A percentile compares a stretch with the other conserved stretches of the same genome.
phyloP scores from a whole-genome alignment of 1,140 invertebrate species.

The Brachionus asplanchnoidis region DNA sequence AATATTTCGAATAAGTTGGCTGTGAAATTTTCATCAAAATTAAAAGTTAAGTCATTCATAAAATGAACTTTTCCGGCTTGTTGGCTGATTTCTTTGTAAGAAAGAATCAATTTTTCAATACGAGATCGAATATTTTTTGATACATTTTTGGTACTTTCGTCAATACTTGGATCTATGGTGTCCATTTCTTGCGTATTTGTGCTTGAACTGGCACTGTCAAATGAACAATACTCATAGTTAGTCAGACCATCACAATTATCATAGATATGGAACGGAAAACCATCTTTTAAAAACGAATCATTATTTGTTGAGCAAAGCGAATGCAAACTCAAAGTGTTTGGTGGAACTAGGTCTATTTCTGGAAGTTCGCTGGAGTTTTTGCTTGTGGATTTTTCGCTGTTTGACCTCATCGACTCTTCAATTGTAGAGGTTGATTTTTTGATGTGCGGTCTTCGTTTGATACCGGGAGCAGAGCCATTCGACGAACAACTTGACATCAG shows the following conservation, averaged over 20 bases:
- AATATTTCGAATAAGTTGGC: neutral
- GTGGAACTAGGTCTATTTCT: neutral
- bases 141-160: neutral
- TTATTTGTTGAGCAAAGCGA: slow-evolving; percentile 7
- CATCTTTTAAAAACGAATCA: slow-evolving; percentile 1
- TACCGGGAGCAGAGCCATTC: neutral
- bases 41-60: slow-evolving; percentile 11
- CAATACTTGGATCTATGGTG: neutral
- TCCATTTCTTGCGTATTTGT: slow-evolving; percentile 24
- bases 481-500: slow-evolving; percentile 7
- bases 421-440: neutral
- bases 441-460: neutral
- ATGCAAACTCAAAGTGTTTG: neutral
- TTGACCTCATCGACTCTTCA: neutral
- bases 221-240: slow-evolving; percentile 29
- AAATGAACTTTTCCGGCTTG: slow-evolving; percentile 12
- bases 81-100: neutral
- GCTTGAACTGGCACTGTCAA: neutral
- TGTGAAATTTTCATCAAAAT: slow-evolving; percentile 24
- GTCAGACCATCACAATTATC: neutral
- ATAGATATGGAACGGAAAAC: neutral
- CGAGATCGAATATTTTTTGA: neutral
- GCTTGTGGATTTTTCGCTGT: neutral
- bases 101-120: slow-evolving; percentile 20
- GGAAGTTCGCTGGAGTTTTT: neutral